Percentiles rank a stretch among this genome's conserved stretches.
These are phyloP conservation scores for Microtus pennsylvanicus DNA, from an alignment of 2,113 vertebrate species.

Conservation along the genomic window DNA sequence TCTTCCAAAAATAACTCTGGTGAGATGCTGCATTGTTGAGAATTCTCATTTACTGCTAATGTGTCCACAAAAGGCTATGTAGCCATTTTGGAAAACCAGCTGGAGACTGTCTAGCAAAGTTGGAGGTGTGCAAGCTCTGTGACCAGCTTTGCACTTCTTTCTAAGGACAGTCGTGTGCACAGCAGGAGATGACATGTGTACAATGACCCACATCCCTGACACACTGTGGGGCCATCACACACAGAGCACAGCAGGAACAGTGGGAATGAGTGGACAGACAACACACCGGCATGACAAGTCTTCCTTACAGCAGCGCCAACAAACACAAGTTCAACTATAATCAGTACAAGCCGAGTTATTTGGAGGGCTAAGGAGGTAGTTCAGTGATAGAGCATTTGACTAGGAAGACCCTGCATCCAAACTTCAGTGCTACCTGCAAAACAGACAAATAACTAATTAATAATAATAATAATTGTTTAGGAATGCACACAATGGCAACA, in stretches of 20 bases:
- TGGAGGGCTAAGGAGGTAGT: background rate
- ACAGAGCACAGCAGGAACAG: background rate
- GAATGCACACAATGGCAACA: background rate
- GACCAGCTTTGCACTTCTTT: background rate
- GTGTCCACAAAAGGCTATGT: background rate
- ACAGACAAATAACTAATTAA: background rate
- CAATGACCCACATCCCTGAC: slow-evolving; percentile 3
- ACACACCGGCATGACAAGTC: background rate
- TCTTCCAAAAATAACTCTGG: background rate
- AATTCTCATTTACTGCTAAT: background rate
- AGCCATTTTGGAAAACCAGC: background rate
- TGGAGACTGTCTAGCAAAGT: background rate
- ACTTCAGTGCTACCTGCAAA: background rate
- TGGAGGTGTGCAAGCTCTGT: background rate
- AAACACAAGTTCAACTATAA: background rate
- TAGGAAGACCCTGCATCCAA: background rate
- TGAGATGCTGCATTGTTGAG: background rate
- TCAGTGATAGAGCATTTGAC: background rate
- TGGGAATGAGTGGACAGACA: background rate
- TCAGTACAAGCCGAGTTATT: background rate
- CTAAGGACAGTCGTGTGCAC: background rate
- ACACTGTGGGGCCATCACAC: background rate
- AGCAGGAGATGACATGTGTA: background rate
- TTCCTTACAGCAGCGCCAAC: background rate
- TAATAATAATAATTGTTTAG: background rate